Conservation (phyloP, 2,797 vertebrate genomes). For the Rhabdomys pumilio region DNA sequence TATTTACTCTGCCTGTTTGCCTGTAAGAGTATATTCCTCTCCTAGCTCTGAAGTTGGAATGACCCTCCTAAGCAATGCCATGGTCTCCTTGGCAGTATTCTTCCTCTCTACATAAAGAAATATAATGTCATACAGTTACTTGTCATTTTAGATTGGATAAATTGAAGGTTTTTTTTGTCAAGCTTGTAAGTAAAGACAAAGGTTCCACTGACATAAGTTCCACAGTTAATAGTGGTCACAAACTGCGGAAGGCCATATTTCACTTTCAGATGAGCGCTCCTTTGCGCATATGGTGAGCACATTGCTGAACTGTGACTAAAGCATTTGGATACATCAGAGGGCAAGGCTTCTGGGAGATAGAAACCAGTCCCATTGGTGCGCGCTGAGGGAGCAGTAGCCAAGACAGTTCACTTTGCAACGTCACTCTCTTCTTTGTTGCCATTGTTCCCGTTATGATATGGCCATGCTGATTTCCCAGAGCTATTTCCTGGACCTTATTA, state of each 20-base stretch:
- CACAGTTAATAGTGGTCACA: neutral
- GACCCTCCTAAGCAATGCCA: neutral
- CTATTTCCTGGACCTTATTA: neutral
- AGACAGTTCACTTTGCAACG: neutral
- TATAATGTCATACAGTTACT: neutral
- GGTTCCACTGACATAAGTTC: neutral
- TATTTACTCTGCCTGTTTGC: neutral
- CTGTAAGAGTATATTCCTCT: neutral
- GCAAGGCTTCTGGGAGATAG: neutral
- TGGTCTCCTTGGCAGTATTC: neutral
- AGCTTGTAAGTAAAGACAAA: neutral
- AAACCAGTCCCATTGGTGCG: neutral
- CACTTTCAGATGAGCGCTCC: neutral
- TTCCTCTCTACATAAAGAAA: neutral
- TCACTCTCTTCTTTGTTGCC: neutral
- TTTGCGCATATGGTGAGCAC: neutral
- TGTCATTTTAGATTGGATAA: constrained; percentile 3
- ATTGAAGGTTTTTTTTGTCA: neutral
- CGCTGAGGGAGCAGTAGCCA: neutral
- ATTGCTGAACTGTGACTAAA: neutral
- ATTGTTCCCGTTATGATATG: neutral
- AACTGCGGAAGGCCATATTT: neutral
- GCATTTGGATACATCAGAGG: neutral
- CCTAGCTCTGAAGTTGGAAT: neutral
- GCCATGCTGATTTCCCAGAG: neutral